These are phyloP conservation scores for Falco peregrinus DNA, from an alignment of 2,797 vertebrate species.

Conservation along the genomic window DNA sequence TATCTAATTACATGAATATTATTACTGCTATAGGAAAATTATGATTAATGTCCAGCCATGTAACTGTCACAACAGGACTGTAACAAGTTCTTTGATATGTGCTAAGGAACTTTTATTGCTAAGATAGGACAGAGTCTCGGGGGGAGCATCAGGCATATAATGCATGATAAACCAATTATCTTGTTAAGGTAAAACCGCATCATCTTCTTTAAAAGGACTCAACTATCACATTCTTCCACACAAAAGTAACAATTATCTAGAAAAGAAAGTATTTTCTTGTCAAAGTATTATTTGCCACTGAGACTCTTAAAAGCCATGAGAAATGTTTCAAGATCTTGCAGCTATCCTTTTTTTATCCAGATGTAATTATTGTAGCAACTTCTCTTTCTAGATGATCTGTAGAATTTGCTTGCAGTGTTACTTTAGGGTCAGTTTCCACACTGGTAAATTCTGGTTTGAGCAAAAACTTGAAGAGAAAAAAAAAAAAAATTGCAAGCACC, in stretches of 20 bases:
- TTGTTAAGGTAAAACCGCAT: not conserved
- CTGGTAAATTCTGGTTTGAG: not conserved
- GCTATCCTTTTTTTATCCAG: not conserved
- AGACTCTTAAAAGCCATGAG: not conserved
- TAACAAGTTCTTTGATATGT: not conserved
- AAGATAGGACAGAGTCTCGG: not conserved
- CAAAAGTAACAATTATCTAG: not conserved
- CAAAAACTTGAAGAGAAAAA: not conserved
- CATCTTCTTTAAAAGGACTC: not conserved
- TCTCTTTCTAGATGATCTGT: not conserved
- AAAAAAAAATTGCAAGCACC: not conserved
- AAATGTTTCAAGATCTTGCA: not conserved
- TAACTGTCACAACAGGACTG: conserved; percentile 1
- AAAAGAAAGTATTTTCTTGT: not conserved
- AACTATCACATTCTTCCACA: not conserved
- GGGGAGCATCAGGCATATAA: not conserved
- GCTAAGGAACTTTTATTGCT: not conserved
- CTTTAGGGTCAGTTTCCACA: not conserved
- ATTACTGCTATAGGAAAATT: conserved; percentile 25
- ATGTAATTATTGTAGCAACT: not conserved
- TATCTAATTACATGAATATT: not conserved
- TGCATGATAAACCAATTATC: not conserved
- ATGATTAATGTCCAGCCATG: not conserved
- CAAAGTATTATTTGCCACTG: not conserved
- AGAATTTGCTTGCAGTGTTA: not conserved